These are phyloP conservation scores for Kuschelorhynchus macadamiae DNA, from an alignment of 2,888 invertebrate species.

Conservation along the genomic window DNA sequence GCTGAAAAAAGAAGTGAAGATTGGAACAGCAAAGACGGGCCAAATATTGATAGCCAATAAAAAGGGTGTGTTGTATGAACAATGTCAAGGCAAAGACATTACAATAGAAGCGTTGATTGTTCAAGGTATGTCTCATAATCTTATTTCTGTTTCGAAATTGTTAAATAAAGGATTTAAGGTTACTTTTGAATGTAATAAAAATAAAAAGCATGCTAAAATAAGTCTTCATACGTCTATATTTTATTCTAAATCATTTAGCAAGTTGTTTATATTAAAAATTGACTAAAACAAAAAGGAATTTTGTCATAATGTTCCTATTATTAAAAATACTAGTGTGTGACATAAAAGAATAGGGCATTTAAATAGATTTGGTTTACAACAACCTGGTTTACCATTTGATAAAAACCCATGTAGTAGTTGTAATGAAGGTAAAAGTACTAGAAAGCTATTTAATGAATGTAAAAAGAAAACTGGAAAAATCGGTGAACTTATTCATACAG, in stretches of 20 bases:
- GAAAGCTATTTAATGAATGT: slow-evolving; percentile 46
- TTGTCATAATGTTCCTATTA: too few relatives aligned
- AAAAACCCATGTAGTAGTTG: slow-evolving; percentile 11
- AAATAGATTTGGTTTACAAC: slow-evolving; percentile 21
- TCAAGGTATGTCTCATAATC: slow-evolving; percentile 26
- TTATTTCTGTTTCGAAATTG: slow-evolving; percentile 28
- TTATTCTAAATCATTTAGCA: slow-evolving; percentile 20
- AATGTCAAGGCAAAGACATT: slow-evolving; percentile 25
- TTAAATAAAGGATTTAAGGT: slow-evolving; percentile 32
- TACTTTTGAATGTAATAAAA: slow-evolving; percentile 24
- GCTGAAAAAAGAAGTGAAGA: slow-evolving; percentile 10
- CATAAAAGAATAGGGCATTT: slow-evolving; percentile 26
- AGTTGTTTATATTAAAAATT: slow-evolving; percentile 37
- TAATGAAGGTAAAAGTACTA: slow-evolving; percentile 37
- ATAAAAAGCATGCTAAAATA: slow-evolving; percentile 12
- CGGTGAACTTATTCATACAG: slow-evolving; percentile 51
- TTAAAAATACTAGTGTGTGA: slow-evolving; percentile 19
- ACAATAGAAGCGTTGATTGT: slow-evolving; percentile 32
- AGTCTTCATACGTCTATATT: slow-evolving; percentile 10
- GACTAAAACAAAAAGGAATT: slow-evolving; percentile 6
- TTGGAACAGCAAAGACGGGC: slow-evolving; percentile 2
- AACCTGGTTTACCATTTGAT: slow-evolving; percentile 18
- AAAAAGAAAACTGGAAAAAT: slow-evolving; percentile 44
- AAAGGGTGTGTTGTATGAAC: slow-evolving; percentile 1
- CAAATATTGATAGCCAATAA: slow-evolving; percentile 13